Conservation (phyloP, 2,888 invertebrate genomes). For the Cerceris ruficornis region DNA sequence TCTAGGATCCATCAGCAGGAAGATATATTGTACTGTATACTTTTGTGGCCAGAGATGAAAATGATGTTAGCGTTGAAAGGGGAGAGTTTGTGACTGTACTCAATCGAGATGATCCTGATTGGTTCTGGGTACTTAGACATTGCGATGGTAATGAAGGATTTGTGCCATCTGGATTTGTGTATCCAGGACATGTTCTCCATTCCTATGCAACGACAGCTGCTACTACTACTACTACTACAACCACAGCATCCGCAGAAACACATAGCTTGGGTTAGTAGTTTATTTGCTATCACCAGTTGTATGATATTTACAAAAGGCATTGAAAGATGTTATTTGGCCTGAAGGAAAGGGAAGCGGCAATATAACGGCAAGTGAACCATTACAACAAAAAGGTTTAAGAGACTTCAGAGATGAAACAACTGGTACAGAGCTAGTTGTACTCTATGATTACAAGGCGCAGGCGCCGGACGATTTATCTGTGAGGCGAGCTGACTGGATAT, state of each 20-base stretch:
- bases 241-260: conserved; percentile 72
- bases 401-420: conserved; percentile 79
- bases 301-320: neutral
- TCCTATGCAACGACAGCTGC: conserved; percentile 78
- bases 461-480: conserved; percentile 96
- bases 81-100: conserved; percentile 98
- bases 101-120: conserved; percentile 96
- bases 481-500: conserved; percentile 96
- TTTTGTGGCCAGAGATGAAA: conserved; percentile 95
- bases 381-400: conserved; percentile 78
- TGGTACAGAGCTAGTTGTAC: conserved; percentile 95
- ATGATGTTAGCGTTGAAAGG: conserved; percentile 95
- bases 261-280: conserved; percentile 74
- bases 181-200: conserved; percentile 86
- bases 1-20: conserved; percentile 90
- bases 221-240: conserved; percentile 72
- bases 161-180: conserved; percentile 96
- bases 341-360: conserved; percentile 75
- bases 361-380: conserved; percentile 68
- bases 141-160: conserved; percentile 97
- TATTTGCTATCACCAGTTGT: neutral
- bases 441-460: conserved; percentile 98
- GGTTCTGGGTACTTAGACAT: conserved; percentile 96
- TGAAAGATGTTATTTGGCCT: conserved; percentile 1
- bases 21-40: conserved; percentile 96